phyloP scores from a whole-genome alignment of 2,797 vertebrate genomes.

The Florisuga fusca region DNA sequence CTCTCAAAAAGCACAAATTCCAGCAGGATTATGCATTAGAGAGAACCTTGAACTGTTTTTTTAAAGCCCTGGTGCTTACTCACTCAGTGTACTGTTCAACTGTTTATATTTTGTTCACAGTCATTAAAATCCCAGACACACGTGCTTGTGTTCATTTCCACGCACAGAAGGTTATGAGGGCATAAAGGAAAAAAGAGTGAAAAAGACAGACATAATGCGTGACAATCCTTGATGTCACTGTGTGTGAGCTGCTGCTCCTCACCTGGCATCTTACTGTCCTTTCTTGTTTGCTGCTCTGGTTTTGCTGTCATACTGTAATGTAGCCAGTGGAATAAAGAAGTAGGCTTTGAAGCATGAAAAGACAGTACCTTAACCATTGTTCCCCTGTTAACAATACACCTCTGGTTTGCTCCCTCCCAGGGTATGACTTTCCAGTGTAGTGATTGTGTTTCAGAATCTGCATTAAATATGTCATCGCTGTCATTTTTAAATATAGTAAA shows the following conservation, averaged over 20 bases:
- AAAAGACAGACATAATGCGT: not conserved
- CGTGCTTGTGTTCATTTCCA: not conserved
- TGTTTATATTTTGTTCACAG: slow-evolving; percentile 63
- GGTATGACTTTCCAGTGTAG: slow-evolving; percentile 23
- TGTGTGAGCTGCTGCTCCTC: not conserved
- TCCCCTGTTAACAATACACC: not conserved
- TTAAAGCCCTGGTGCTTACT: slow-evolving; percentile 54
- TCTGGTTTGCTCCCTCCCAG: not conserved
- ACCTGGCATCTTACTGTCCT: not conserved
- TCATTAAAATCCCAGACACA: slow-evolving; percentile 59
- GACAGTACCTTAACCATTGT: not conserved
- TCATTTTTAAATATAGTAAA: not conserved
- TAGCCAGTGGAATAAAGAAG: not conserved
- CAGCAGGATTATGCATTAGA: slow-evolving; percentile 69
- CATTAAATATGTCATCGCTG: not conserved
- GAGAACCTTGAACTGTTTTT: slow-evolving; percentile 63
- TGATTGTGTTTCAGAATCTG: not conserved
- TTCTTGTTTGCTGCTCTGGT: not conserved
- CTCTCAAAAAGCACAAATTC: slow-evolving; percentile 58
- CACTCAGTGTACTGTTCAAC: slow-evolving; percentile 38
- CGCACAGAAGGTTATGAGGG: not conserved
- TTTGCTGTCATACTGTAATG: not conserved
- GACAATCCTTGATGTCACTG: not conserved
- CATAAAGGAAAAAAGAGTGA: not conserved
- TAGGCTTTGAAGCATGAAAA: not conserved